These are phyloP conservation scores for Hypsibius dujardini DNA, from an alignment of 1,140 invertebrate genomes.

Conservation along the genomic window DNA sequence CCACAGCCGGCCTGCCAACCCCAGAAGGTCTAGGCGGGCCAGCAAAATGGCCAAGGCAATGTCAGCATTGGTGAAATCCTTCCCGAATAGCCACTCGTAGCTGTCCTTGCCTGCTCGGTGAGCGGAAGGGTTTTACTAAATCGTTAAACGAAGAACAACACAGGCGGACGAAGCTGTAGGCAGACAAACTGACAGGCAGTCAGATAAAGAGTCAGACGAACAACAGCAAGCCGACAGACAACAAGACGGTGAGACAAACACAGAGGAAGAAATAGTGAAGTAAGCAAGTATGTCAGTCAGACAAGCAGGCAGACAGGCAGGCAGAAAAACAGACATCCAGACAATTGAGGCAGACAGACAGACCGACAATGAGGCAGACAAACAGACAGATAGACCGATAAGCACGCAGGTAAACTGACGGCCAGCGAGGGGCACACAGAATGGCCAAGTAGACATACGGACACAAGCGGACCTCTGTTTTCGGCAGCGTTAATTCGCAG, in stretches of 20 bases:
- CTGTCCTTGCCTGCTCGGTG: conserved; percentile 21
- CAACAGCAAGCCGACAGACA: not conserved
- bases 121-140: not conserved
- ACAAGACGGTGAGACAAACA: not conserved
- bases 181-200: too few relatives aligned
- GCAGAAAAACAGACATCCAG: too few relatives aligned
- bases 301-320: too few relatives aligned
- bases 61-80: conserved; percentile 52
- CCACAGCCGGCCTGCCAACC: conserved; percentile 49
- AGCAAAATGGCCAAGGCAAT: conserved; percentile 51
- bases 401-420: not conserved
- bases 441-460: too few relatives aligned
- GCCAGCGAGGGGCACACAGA: not conserved
- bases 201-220: too few relatives aligned
- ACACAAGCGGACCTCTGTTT: not conserved
- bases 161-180: too few relatives aligned
- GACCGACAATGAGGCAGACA: too few relatives aligned
- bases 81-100: conserved; percentile 49
- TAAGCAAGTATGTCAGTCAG: too few relatives aligned
- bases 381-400: not conserved
- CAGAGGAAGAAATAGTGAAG: too few relatives aligned
- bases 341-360: too few relatives aligned
- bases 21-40: conserved; percentile 47
- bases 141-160: not conserved
- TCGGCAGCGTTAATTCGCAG: not conserved